phyloP scores from a whole-genome alignment of 2,888 invertebrate species.

The Philereme vetulata region DNA sequence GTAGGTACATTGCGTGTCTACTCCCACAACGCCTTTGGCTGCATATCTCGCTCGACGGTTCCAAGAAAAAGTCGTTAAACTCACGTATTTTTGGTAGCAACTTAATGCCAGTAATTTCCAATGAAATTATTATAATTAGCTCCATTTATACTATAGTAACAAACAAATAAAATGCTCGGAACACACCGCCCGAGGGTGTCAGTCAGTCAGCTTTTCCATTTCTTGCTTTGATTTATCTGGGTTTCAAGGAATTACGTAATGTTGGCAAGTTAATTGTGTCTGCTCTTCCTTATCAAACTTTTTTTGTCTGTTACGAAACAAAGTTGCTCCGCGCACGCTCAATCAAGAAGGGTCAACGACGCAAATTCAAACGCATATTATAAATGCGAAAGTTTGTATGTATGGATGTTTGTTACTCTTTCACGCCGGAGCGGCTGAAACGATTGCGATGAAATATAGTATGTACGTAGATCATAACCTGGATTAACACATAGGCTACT shows the following conservation, averaged over 20 bases:
- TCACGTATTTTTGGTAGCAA: conserved; percentile 83
- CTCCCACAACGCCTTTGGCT: conserved; percentile 61
- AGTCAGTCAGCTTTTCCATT: conserved; percentile 54
- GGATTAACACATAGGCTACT: too few relatives aligned
- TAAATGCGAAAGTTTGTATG: too few relatives aligned
- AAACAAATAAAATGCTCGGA: conserved; percentile 81
- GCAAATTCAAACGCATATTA: background rate
- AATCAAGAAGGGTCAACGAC: background rate
- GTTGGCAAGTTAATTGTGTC: conserved; percentile 26
- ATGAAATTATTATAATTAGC: conserved; percentile 82
- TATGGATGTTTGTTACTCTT: too few relatives aligned
- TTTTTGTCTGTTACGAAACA: conserved; percentile 3
- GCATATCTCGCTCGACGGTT: conserved; percentile 66
- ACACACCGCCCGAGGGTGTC: conserved; percentile 59
- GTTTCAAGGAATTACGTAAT: conserved; percentile 45
- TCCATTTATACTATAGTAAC: conserved; percentile 80
- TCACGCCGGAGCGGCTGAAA: too few relatives aligned
- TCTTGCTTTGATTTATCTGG: conserved; percentile 53
- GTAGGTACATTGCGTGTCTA: conserved; percentile 55
- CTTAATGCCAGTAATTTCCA: conserved; percentile 82
- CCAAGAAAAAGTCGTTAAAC: conserved; percentile 82
- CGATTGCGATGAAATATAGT: too few relatives aligned
- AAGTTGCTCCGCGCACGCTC: background rate
- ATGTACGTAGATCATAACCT: too few relatives aligned
- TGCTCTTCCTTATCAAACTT: conserved; percentile 10